These are phyloP conservation scores for Anguilla anguilla DNA, from an alignment of 2,797 vertebrate genomes.

Conservation along the genomic window DNA sequence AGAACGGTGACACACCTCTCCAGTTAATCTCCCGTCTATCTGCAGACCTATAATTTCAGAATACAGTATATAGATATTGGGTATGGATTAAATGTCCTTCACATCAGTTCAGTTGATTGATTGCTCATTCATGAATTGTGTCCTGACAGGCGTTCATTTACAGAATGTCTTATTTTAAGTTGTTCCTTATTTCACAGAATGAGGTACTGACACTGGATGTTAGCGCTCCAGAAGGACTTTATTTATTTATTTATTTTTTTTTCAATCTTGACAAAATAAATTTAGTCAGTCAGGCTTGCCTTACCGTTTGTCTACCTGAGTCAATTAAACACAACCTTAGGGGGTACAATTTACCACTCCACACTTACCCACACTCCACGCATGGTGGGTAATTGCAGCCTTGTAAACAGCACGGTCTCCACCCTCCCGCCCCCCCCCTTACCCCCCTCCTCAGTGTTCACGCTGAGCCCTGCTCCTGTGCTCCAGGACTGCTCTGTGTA, in stretches of 20 bases:
- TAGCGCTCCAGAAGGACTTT: not conserved
- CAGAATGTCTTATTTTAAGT: not conserved
- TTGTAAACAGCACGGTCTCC: not conserved
- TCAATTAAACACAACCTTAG: conserved; percentile 2
- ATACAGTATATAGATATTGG: not conserved
- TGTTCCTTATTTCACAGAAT: conserved; percentile 15
- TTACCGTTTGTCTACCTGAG: conserved; percentile 12
- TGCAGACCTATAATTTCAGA: not conserved
- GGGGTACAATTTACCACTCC: not conserved
- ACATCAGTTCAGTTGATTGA: not conserved
- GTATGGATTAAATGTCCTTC: not conserved
- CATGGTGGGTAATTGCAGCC: not conserved
- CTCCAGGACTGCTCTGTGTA: not conserved
- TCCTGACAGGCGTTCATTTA: not conserved
- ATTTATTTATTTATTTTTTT: not conserved
- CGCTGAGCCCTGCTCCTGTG: not conserved
- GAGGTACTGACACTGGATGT: not conserved
- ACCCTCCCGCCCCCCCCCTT: too few relatives aligned
- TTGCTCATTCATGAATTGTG: not conserved
- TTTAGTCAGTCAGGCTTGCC: not conserved
- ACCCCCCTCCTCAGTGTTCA: not conserved
- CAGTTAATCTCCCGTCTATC: too few relatives aligned
- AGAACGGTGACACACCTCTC: too few relatives aligned
- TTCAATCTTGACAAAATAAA: conserved; percentile 11
- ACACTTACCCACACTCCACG: too few relatives aligned